Conservation (phyloP, 1,140 invertebrate genomes). For the Tyrophagus putrescentiae region DNA sequence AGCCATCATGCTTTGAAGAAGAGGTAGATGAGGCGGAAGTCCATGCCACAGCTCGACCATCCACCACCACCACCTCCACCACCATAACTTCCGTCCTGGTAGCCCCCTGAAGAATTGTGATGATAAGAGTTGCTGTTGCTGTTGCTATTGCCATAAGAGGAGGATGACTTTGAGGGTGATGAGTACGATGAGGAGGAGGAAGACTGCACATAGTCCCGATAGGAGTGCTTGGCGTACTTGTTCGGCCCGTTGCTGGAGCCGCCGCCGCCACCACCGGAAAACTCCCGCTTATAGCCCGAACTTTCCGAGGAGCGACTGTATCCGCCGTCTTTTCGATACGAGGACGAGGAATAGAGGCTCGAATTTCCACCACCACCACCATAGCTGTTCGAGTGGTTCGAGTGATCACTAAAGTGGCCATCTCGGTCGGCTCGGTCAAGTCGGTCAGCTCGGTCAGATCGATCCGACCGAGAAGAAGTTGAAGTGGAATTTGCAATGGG, state of each 20-base stretch:
- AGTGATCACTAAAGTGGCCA: too few relatives aligned
- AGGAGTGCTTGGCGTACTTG: background rate
- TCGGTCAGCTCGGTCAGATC: too few relatives aligned
- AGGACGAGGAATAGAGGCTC: too few relatives aligned
- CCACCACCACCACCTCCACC: background rate
- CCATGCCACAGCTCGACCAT: background rate
- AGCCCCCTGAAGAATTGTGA: background rate
- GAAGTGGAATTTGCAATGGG: too few relatives aligned
- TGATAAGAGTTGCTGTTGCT: background rate
- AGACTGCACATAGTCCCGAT: conserved; percentile 8
- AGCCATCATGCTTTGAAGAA: background rate
- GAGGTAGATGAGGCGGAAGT: background rate
- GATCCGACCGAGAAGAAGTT: too few relatives aligned
- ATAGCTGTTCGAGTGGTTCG: too few relatives aligned
- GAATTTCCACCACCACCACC: too few relatives aligned
- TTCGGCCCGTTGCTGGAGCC: background rate
- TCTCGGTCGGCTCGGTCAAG: too few relatives aligned
- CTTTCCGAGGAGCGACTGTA: too few relatives aligned
- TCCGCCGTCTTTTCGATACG: too few relatives aligned
- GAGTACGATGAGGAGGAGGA: background rate
- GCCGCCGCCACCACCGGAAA: background rate
- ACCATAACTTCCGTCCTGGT: background rate
- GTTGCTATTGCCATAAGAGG: too few relatives aligned
- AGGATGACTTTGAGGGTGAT: background rate
- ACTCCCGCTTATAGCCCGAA: conserved; percentile 5